phyloP scores from a whole-genome alignment of 2,888 invertebrate genomes.

The Argyra leucocephala region DNA sequence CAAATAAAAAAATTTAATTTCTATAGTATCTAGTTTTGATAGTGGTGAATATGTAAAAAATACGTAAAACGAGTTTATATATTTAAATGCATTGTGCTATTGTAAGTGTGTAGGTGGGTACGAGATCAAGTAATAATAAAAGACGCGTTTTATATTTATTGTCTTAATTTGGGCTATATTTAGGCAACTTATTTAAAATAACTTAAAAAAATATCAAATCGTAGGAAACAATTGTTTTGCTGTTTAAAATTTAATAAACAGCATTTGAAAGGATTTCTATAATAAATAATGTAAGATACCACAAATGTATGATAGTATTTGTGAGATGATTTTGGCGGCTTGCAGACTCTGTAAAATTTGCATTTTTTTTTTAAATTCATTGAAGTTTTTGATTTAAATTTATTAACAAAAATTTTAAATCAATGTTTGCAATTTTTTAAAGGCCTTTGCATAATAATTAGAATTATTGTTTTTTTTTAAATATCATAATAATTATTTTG shows the following conservation, averaged over 20 bases:
- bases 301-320: neutral
- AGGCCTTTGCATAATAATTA: neutral
- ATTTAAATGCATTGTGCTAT: conserved; percentile 2
- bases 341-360: neutral
- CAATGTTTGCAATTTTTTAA: neutral
- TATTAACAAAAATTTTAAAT: neutral
- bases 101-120: conserved; percentile 1
- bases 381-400: neutral
- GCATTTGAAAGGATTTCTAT: neutral
- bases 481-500: too few relatives aligned
- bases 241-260: too few relatives aligned
- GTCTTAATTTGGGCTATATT: neutral
- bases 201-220: neutral
- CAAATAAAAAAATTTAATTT: neutral
- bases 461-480: neutral
- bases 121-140: neutral
- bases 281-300: neutral
- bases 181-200: neutral
- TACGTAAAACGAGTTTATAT: conserved; percentile 1
- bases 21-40: neutral
- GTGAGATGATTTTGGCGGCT: neutral
- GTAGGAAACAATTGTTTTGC: neutral
- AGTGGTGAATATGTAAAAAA: neutral
- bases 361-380: neutral
- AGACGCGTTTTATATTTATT: neutral